Evolutionary conservation across 1,140 invertebrate species (phyloP).

Genomic region (Scylla paramamosain): DNA sequence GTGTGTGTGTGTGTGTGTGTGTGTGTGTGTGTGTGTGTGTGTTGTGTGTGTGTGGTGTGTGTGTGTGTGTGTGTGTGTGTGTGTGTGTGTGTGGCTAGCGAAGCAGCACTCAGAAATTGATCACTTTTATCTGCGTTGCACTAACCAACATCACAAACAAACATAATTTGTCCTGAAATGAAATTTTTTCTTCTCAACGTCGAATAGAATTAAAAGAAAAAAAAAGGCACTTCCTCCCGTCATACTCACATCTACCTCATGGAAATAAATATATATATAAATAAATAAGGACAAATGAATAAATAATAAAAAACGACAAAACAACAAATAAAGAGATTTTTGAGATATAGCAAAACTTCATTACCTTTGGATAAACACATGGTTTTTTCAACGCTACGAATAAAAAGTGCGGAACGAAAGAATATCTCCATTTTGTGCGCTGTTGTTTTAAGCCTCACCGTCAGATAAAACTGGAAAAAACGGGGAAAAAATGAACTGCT

Average conservation of each 20-base stretch:
- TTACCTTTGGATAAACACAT: not conserved
- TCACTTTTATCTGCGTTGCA: not conserved
- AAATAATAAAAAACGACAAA: not conserved
- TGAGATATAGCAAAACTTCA: not conserved
- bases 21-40: too few relatives aligned
- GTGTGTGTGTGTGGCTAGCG: too few relatives aligned
- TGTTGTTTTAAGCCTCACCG: constrained; percentile 2
- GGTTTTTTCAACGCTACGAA: not conserved
- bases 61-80: too few relatives aligned
- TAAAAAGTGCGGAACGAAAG: not conserved
- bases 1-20: too few relatives aligned
- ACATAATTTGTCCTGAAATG: not conserved
- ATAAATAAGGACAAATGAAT: not conserved
- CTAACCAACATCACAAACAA: not conserved
- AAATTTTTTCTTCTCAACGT: not conserved
- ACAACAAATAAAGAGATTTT: not conserved
- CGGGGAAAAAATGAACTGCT: not conserved
- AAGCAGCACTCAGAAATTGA: not conserved
- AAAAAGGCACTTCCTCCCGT: not conserved
- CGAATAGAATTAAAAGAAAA: not conserved
- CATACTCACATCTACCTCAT: not conserved
- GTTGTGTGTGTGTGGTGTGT: too few relatives aligned
- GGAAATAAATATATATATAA: not conserved
- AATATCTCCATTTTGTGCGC: not conserved
- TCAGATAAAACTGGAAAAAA: not conserved